Base-by-base conservation (phyloP, 2,888 invertebrate genomes). In the Athalia cordata region DNA sequence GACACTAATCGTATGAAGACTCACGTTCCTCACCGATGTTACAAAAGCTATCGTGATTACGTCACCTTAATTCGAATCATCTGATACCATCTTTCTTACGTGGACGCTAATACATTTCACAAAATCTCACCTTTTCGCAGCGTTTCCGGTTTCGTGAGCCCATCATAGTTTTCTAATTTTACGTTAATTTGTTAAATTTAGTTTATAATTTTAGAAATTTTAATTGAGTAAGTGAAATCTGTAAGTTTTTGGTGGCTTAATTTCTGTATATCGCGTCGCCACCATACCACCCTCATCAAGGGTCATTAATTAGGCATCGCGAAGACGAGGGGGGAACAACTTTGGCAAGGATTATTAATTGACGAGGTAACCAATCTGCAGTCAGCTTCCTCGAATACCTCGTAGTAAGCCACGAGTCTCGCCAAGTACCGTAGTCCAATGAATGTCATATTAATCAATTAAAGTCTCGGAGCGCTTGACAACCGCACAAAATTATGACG, bases 401-500 rank as follows among this genome's bases (percentile, higher is more conserved):
- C 0, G 2, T 9, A 57, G 47, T 45, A 47, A 29, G 29, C 29
- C 29, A 2, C 29, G 29, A 29, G 29, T 29, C 0, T 29, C 29
- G 29, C 29, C 29, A 29, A 29, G 29, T 29, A 5, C 68, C 52
- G 70, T 80, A 70, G 65, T 77, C 81, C 78, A 81, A 82, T 82
- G 81, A 82, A 82, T 81, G 81, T 81, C 81, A 78, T 81, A 82
- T 81, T 81, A 81, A 82, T 82, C 81, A 82, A 82, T 81, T 80
- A 79, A 74, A 72, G 57, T 52, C 49, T 59, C 59, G 47, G 47
- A 47, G 59, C 11, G 61, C 45, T 45, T 72, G 55, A 55, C 29
- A 68, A 68, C 55, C 11, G 29, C 29, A 68, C 68, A 9, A 43
- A 11, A 68, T 52, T 55, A 55, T 1, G 55, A 55, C n/a, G 29